Evolutionary conservation across 2,113 vertebrate species (phyloP).

Genomic region (Cinclus cinclus): DNA sequence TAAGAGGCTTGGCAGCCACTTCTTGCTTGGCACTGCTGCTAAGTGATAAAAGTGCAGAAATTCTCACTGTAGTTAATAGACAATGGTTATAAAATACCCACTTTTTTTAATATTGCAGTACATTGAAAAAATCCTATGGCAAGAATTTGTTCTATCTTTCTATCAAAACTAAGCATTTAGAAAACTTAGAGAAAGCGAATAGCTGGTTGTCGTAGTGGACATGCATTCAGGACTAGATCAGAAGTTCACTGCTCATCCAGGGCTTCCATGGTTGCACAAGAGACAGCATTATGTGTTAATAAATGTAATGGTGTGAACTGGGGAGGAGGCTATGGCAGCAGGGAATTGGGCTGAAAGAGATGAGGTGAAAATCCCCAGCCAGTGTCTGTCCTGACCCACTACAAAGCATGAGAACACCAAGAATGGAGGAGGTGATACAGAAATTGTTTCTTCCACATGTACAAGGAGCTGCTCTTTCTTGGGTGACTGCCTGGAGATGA

Average conservation of each 20-base stretch:
- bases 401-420: fast-evolving
- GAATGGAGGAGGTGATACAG: not conserved
- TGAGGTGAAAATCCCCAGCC: not conserved
- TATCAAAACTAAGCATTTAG: not conserved
- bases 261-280: not conserved
- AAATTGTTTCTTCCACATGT: not conserved
- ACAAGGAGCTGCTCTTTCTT: not conserved
- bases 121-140: not conserved
- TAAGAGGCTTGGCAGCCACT: not conserved
- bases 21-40: not conserved
- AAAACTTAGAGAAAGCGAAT: not conserved
- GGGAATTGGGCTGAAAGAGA: not conserved
- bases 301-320: not conserved
- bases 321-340: not conserved
- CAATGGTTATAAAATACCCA: not conserved
- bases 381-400: not conserved
- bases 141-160: not conserved
- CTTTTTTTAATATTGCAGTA: not conserved
- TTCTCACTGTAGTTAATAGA: not conserved
- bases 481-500: not conserved
- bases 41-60: not conserved
- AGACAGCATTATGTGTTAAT: not conserved
- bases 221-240: not conserved
- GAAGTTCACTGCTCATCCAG: not conserved
- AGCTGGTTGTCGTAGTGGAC: not conserved